These are phyloP conservation scores for Synanthedon vespiformis DNA, from an alignment of 2,888 invertebrate species.

Conservation along the genomic window DNA sequence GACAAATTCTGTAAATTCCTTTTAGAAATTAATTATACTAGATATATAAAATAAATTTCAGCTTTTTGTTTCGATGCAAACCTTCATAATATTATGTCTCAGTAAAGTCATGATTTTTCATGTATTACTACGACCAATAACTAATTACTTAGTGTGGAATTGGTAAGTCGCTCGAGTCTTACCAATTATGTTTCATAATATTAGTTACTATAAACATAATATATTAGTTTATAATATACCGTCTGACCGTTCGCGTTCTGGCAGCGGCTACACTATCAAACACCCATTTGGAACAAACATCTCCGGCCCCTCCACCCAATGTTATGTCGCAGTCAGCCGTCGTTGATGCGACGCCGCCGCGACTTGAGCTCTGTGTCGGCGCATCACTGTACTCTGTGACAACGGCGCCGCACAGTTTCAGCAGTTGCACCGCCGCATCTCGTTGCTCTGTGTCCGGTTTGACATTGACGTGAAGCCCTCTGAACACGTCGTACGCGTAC, in stretches of 20 bases:
- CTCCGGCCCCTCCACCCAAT: slow-evolving; percentile 26
- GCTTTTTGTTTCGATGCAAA: too few species aligned
- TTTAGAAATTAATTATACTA: too few species aligned
- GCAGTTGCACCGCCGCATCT: slow-evolving; percentile 29
- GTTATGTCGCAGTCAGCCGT: slow-evolving; percentile 24
- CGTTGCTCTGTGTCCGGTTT: slow-evolving; percentile 25
- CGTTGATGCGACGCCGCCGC: slow-evolving; percentile 10
- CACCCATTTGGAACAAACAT: slow-evolving; percentile 49
- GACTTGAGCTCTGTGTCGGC: slow-evolving; percentile 8
- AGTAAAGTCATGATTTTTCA: too few species aligned
- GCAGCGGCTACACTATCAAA: slow-evolving; percentile 49
- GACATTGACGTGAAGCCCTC: slow-evolving; percentile 33
- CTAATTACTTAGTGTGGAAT: too few species aligned
- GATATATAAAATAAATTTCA: too few species aligned
- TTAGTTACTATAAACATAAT: not conserved
- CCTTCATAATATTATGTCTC: too few species aligned
- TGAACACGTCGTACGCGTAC: slow-evolving; percentile 50
- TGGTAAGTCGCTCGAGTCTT: too few species aligned
- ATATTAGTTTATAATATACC: slow-evolving; percentile 19
- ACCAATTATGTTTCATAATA: too few species aligned
- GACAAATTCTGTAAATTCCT: too few species aligned
- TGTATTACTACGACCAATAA: too few species aligned
- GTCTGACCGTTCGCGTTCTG: slow-evolving; percentile 37
- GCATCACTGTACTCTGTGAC: slow-evolving; percentile 13
- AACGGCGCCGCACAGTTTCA: slow-evolving; percentile 42